Evolutionary conservation across 2,113 vertebrate genomes (phyloP).

Genomic region (Rhinoderma darwinii): DNA sequence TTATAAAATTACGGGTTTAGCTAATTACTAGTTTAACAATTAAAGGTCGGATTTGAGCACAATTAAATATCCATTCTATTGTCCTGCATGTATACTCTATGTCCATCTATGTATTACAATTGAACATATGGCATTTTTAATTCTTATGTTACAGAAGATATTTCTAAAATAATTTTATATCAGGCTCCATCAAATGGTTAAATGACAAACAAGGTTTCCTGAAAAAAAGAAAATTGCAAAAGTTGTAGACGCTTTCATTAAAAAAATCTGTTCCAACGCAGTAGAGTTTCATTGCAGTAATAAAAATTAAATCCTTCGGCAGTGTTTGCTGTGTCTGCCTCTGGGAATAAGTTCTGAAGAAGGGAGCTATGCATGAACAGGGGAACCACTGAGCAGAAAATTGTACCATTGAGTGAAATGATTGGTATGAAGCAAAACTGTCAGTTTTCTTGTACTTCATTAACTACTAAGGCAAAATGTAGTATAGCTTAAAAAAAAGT

Average conservation of each 20-base stretch:
- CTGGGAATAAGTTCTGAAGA: conserved; percentile 55
- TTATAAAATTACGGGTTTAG: background rate
- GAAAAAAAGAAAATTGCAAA: background rate
- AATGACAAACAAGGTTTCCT: background rate
- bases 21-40: conserved; percentile 1
- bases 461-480: conserved; percentile 54
- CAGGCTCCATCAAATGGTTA: background rate
- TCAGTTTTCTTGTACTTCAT: conserved; percentile 60
- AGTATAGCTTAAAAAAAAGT: conserved; percentile 40
- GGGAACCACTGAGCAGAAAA: conserved; percentile 60
- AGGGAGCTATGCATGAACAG: conserved; percentile 57
- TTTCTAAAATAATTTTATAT: background rate
- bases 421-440: conserved; percentile 60
- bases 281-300: conserved; percentile 49
- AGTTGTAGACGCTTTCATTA: conserved; percentile 9
- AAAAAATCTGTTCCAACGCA: conserved; percentile 32
- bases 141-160: background rate
- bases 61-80: background rate
- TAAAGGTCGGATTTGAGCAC: background rate
- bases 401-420: conserved; percentile 60
- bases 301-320: conserved; percentile 58
- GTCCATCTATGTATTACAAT: background rate
- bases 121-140: background rate
- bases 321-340: conserved; percentile 51
- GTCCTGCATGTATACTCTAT: background rate